Base-by-base conservation (phyloP, 2,113 vertebrate species). In the Rhinopomastus cyanomelas region DNA sequence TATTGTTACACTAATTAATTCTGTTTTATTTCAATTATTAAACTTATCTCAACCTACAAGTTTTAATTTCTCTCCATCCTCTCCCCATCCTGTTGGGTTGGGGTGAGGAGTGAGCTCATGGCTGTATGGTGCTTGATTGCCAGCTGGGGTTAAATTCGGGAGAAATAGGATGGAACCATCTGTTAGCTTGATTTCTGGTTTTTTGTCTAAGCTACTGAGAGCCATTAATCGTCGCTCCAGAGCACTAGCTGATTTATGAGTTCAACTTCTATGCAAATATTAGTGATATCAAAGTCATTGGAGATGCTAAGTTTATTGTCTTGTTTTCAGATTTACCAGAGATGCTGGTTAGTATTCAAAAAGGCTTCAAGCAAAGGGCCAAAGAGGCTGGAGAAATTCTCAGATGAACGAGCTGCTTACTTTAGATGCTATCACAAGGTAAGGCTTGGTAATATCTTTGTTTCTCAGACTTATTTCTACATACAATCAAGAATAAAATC, bases 301-400 rank as follows among this genome's bases (percentile, higher is more conserved):
- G 51, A 61, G 72, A 25, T 73, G 61, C 55, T 75, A 60, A 81
- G 7, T 13, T 83, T 29, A 9, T n/a, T 88, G n/a, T 93, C 77
- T 72, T 97, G 67, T 65, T 96, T 90, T 62, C 92, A 98, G 98
- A 98, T 98, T 94, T 98, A 98, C 95, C 98, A 98, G 42, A 97
- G 97, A 81, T 98, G 98, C 87, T 98, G 98, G 98, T 66, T 98
- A 23, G 98, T 98, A 34, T 97, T 98, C 95, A 98, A 98, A 96
- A 98, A 98, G 32, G 98, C 98, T 52, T 98, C 98, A 20, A 98
- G 98, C 95, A 98, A 98, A 94, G 98, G 98, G 51, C 98, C 98
- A 23, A 98, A 97, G 88, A 96, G 98, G 85, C 96, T 98, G 94
- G 98, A 98, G 95, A 98, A 98, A 65, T 98, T 98, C 96, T 98